Base-by-base conservation (phyloP, 2,888 invertebrate species). In the Zhuqinia jingwanae region DNA sequence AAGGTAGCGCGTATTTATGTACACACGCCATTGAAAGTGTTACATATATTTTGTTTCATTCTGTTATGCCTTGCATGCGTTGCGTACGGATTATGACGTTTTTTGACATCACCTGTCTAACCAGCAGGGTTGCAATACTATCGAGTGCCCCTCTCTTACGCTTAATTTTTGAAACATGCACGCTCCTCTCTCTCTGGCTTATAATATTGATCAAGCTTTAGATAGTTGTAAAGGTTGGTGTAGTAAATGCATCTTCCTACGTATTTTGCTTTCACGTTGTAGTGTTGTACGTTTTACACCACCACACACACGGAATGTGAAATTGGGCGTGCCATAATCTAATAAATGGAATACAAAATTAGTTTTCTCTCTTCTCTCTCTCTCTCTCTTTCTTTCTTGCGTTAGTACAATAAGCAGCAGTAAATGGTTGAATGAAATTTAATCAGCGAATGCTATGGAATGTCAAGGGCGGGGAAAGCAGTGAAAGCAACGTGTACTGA, bases 381-480 rank as follows among this genome's bases (percentile, higher is more conserved):
- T 78, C 30, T 79, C 8, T 36, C 8, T 36, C 47, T 70, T 17
- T 56, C 10, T n/a, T 10, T 78, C 27, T 79, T 27, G 65, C 53
- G 63, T 27, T 63, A 68, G 73, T 75, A 17, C 27, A 75, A 65
- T 50, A 47, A 79, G 50, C 65, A 50, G 25, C 50, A 50, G 50
- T 65, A 65, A 60, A 76, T 75, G 60, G 63, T 63, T 73, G 50
- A 82, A 53, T 78, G 85, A 85, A 85, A 78, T 78, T 47, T 68
- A 79, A 65, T 65, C 47, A 68, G 27, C 60, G 79, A 79, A 79
- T 68, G 79, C 56, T 68, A 68, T 77, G 85, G 84, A 85, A 85
- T 85, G 76, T 60, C 53, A 58, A 84, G 70, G 60, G 85, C 73
- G 85, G 85, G 70, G 75, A 85, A 80, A 85, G 85, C 85, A 85